A percentile compares a stretch with the other conserved stretches of the same genome.
Evolutionary conservation across 2,888 invertebrate genomes (phyloP).

Genomic region (Ennomos fuscantarius): DNA sequence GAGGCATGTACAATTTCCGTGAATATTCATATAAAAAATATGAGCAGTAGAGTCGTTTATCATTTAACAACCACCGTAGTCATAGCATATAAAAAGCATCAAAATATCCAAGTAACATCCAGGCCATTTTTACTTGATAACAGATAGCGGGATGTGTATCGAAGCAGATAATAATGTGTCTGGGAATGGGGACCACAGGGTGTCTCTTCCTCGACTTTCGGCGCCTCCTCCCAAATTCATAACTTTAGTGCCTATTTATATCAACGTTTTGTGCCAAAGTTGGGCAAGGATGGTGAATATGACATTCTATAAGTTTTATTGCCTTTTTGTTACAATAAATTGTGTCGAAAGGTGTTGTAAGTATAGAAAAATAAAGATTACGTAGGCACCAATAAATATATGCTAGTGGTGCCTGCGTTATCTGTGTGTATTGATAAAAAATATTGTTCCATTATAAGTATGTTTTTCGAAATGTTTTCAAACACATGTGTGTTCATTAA

Average conservation of each 20-base stretch:
- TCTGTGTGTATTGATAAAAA: too few species aligned
- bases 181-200: slow-evolving; percentile 44
- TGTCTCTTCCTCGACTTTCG: slow-evolving; percentile 28
- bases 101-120: slow-evolving; percentile 37
- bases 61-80: slow-evolving; percentile 49
- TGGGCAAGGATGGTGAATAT: slow-evolving; percentile 16
- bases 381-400: too few species aligned
- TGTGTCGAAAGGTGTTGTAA: neutral
- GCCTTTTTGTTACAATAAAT: slow-evolving; percentile 21
- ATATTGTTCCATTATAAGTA: too few species aligned
- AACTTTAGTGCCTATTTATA: slow-evolving; percentile 38
- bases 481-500: too few species aligned
- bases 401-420: too few species aligned
- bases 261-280: slow-evolving; percentile 21
- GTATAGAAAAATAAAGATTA: too few species aligned
- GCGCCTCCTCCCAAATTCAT: slow-evolving; percentile 46
- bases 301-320: slow-evolving; percentile 21
- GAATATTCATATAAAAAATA: slow-evolving; percentile 38
- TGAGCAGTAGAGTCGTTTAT: slow-evolving; percentile 58
- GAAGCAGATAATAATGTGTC: slow-evolving; percentile 63
- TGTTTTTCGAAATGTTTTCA: too few species aligned
- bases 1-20: slow-evolving; percentile 27
- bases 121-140: slow-evolving; percentile 45
- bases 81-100: slow-evolving; percentile 43
- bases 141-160: slow-evolving; percentile 50